These are phyloP conservation scores for Eubasilissa regina DNA, from an alignment of 1,140 invertebrate species.

Conservation along the genomic window DNA sequence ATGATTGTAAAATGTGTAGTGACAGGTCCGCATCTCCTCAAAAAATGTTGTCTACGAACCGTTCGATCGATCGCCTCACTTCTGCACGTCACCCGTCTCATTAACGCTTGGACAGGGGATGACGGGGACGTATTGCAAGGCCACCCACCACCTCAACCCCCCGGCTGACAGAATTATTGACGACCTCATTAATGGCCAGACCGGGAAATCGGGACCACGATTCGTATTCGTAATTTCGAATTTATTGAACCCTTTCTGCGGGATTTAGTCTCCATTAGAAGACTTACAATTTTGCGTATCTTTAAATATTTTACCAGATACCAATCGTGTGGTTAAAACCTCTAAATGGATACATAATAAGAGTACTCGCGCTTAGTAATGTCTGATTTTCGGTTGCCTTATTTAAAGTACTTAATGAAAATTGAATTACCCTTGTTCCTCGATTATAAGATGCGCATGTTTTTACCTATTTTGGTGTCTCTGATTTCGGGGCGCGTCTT, in stretches of 20 bases:
- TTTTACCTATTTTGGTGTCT: too few relatives aligned
- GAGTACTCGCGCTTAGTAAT: background rate
- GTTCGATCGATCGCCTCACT: conserved; percentile 20
- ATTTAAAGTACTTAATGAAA: background rate
- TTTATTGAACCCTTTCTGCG: too few relatives aligned
- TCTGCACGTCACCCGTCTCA: conserved; percentile 18
- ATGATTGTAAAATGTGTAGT: too few relatives aligned
- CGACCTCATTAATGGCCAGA: conserved; percentile 30
- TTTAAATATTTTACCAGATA: too few relatives aligned
- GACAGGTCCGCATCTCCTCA: conserved; percentile 10
- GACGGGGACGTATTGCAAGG: background rate
- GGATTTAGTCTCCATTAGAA: too few relatives aligned
- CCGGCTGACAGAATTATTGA: conserved; percentile 32
- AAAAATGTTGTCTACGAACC: conserved; percentile 17
- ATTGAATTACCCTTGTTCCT: too few relatives aligned
- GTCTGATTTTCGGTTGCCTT: background rate
- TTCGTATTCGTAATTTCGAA: too few relatives aligned
- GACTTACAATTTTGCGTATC: too few relatives aligned
- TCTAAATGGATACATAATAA: too few relatives aligned
- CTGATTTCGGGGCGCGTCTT: too few relatives aligned
- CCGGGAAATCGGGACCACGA: conserved; percentile 17
- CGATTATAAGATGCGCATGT: too few relatives aligned
- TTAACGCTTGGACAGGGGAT: conserved; percentile 4
- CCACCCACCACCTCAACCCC: background rate
- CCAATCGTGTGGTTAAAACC: too few relatives aligned